Evolutionary conservation across 2,113 vertebrate species (phyloP).

Genomic region (Gopherus evgoodei): DNA sequence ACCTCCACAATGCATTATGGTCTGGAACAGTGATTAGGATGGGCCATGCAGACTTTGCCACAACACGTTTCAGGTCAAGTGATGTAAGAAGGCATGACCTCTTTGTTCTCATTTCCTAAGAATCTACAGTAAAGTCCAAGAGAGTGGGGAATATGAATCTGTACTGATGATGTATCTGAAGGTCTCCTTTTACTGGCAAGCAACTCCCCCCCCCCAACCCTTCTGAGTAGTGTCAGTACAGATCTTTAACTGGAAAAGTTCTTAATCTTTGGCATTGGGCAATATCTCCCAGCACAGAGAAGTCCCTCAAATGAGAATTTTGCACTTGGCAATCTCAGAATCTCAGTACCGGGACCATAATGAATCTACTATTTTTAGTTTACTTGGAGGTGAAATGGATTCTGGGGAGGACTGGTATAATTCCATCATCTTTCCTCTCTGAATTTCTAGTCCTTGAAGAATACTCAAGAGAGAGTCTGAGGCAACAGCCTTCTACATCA

Average conservation of each 20-base stretch:
- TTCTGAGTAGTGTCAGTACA: neutral
- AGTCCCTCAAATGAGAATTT: neutral
- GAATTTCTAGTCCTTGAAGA: neutral
- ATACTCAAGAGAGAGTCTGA: neutral
- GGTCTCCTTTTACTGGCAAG: neutral
- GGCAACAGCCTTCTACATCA: neutral
- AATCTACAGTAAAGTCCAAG: neutral
- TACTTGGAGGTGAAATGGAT: neutral
- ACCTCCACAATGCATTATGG: neutral
- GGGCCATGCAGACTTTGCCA: neutral
- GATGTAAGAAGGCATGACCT: neutral
- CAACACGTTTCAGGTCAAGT: neutral
- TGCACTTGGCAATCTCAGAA: neutral
- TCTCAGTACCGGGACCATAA: neutral
- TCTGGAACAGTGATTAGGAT: neutral
- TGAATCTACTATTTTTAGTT: neutral
- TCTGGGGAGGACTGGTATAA: neutral
- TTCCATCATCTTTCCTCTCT: neutral
- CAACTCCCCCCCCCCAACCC: accelerated
- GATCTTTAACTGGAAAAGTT: neutral
- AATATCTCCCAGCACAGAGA: neutral
- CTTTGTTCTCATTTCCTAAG: neutral
- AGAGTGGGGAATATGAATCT: neutral
- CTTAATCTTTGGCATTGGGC: neutral
- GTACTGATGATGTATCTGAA: neutral